Base-by-base conservation (phyloP, 30 jellyfish, hydroid and myxozoan genomes). In the Morbakka virulenta region DNA sequence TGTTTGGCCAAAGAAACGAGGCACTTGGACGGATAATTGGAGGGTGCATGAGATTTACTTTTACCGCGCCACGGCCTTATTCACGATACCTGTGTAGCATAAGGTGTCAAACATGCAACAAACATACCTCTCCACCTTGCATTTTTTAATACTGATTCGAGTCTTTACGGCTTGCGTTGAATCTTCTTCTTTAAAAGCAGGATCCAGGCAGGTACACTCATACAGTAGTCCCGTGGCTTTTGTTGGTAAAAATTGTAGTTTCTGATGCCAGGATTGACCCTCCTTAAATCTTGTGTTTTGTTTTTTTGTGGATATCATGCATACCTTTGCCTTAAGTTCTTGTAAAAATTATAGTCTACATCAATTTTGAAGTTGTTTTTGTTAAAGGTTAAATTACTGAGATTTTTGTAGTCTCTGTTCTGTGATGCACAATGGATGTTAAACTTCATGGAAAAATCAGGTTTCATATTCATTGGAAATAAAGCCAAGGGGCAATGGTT, bases 181-280 rank as follows among this genome's bases (percentile, higher is more conserved):
- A 47, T 2, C 57, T 62, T 35, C 51, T 62, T 30, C 36, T n/a
- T 74, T 51, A 62, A 23, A 76, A 25, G 30, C 32, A 24, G 72
- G 68, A 2, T 62, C 87, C n/a, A 26, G 20, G 63, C 87, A 57
- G 25, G 72, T 61, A 25, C 72, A 36, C 72, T 61, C 28, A 61
- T 61, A 63, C 52, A 27, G 21, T 24, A 28, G n/a, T n/a, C 32
- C 25, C 13, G 28, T 69, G 14, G n/a, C 2, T n/a, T 32, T 20
- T 27, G 14, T 12, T 17, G 85, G 85, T 52, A 49, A 32, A 50
- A 50, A 74, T 74, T 81, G 25, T 17, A 26, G 24, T 29, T 26
- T 24, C 85, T 79, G 64, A 89, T 69, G 21, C 94, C 94, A 1
- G 94, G 90, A 14, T 50, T 67, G 28, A 86, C 50, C 41, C 28